Base-by-base conservation (phyloP, 2,113 vertebrate species). In the Sardina pilchardus region DNA sequence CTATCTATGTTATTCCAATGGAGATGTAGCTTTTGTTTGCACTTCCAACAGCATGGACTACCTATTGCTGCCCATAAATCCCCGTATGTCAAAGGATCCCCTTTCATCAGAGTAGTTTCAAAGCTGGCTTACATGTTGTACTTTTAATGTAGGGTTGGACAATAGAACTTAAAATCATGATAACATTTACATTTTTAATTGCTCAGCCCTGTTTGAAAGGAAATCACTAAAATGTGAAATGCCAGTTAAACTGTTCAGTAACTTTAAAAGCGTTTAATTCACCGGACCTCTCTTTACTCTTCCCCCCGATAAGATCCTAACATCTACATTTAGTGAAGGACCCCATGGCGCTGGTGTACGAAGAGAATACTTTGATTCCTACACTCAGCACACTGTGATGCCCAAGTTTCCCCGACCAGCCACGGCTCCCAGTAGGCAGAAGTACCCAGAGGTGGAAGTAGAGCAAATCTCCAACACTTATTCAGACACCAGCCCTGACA, bases 351-450 rank as follows among this genome's bases (percentile, higher is more conserved):
- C 43, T 4, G 21, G 67, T 1, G 24, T 24, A 24, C 90, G 53
- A 87, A 81, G 34, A 56, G 63, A 26, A 6, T 26, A 4, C 78
- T 36, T 7, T 6, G 94, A 95, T 82, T 89, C 91, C 0, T 94
- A 95, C 42, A 87, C 90, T 84, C 90, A 86, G 0, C 90, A 94
- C 88, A 93, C 93, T 0, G 87, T 94, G 88, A 90, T 92, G 36
- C 85, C 87, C 0, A 88, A 85, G 86, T 88, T 81, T n/a, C 78
- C 45, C 2, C 85, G 85, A 85, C 90, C 91, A 5, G 85, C 89
- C 1, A 90, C 90, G 2, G 90, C 87, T 39, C 92, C 91, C 0
- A 78, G 44, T 86, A 87, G 89, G 75, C 89, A 91, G 16, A 36
- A 36, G n/a, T n/a, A n/a, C 30, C 71, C 12, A 36, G 89, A 90